These are phyloP conservation scores for Catostomus latipinnis DNA, from an alignment of 2,797 vertebrate species.

Conservation along the genomic window DNA sequence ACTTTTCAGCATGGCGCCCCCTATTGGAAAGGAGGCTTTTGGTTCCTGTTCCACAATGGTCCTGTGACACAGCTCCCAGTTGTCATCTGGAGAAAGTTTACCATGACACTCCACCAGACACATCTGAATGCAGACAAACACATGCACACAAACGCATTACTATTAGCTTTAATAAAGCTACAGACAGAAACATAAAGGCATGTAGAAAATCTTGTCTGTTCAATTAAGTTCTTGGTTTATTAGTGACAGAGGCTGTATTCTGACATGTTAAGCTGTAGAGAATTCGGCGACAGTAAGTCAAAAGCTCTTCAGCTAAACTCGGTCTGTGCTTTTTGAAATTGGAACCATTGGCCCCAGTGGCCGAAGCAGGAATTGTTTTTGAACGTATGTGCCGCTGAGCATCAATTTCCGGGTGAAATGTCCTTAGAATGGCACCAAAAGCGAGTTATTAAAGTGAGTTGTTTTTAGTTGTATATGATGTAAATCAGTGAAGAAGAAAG, in stretches of 20 bases:
- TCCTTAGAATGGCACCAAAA: too few relatives aligned
- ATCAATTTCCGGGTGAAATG: too few relatives aligned
- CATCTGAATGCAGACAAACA: constrained; percentile 71
- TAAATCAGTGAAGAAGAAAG: too few relatives aligned
- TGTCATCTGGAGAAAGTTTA: constrained; percentile 74
- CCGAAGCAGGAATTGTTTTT: too few relatives aligned
- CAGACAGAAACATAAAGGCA: neutral
- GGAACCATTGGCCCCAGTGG: too few relatives aligned
- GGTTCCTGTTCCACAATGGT: constrained; percentile 59
- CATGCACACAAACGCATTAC: too few relatives aligned
- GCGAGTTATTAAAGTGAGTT: too few relatives aligned
- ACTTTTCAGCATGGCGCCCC: constrained; percentile 70
- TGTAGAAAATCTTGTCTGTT: neutral
- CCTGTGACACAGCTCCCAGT: constrained; percentile 84
- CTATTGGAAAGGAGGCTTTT: constrained; percentile 63
- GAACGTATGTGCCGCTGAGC: too few relatives aligned
- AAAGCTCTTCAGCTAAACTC: too few relatives aligned
- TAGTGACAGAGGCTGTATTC: neutral
- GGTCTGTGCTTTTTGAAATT: too few relatives aligned
- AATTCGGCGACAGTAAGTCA: too few relatives aligned
- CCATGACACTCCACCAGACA: constrained; percentile 89
- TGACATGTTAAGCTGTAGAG: neutral
- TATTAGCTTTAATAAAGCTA: neutral
- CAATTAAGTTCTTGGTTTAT: neutral
- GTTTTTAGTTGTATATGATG: too few relatives aligned